These are phyloP conservation scores for Laticauda colubrina DNA, from an alignment of 2,113 vertebrate species.

Conservation along the genomic window DNA sequence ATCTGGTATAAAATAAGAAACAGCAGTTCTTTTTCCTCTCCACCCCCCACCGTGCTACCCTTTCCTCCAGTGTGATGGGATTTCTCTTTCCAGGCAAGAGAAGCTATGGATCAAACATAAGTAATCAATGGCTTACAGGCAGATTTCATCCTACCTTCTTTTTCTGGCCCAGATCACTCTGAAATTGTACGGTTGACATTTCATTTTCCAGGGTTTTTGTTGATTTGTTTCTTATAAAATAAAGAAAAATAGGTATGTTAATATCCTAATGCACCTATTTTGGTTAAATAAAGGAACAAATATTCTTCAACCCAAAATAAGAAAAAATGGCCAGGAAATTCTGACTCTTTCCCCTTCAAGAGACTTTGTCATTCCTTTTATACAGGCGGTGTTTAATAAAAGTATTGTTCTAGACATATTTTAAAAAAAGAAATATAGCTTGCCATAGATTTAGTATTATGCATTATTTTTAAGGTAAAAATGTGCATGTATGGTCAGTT, in stretches of 20 bases:
- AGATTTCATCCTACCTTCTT: not conserved
- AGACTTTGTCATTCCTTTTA: not conserved
- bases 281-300: not conserved
- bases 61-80: not conserved
- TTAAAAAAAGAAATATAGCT: not conserved
- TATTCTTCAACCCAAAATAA: not conserved
- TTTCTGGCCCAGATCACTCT: not conserved
- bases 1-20: not conserved
- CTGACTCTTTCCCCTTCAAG: not conserved
- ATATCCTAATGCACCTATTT: not conserved
- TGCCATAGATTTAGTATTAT: not conserved
- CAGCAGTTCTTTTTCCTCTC: not conserved
- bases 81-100: not conserved
- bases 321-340: not conserved
- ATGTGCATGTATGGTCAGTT: not conserved
- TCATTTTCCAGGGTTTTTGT: not conserved
- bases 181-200: not conserved
- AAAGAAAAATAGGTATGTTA: not conserved
- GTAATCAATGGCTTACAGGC: not conserved
- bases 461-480: not conserved
- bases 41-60: not conserved
- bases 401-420: not conserved
- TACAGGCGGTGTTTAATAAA: not conserved
- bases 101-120: not conserved
- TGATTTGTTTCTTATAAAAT: not conserved